Percentiles rank a stretch among this genome's conserved stretches.
Conservation (phyloP, 2,888 invertebrate genomes). For the Drosophila borealis region DNA sequence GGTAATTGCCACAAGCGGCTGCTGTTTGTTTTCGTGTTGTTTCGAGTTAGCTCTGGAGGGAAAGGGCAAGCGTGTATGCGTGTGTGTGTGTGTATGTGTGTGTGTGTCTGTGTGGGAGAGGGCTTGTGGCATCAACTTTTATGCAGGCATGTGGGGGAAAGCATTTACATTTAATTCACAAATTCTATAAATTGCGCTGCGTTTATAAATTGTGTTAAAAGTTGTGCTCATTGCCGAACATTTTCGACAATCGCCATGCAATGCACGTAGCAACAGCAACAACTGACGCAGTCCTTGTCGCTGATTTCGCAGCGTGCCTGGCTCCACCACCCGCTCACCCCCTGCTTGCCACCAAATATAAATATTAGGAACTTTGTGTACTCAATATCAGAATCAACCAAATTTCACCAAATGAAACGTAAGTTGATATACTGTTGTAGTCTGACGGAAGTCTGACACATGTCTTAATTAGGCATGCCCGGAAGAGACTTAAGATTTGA, state of each 20-base stretch:
- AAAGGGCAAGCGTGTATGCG: too few species aligned
- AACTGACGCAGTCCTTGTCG: slow-evolving; percentile 55
- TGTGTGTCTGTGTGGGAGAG: slow-evolving; percentile 1
- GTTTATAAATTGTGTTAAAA: slow-evolving; percentile 77
- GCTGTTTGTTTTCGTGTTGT: slow-evolving; percentile 52
- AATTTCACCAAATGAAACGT: background rate
- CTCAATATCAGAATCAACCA: slow-evolving; percentile 9
- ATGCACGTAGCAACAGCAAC: slow-evolving; percentile 60
- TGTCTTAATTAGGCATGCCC: too few species aligned
- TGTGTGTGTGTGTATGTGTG: slow-evolving; percentile 5
- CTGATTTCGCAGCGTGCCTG: slow-evolving; percentile 47
- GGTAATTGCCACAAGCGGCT: slow-evolving; percentile 68
- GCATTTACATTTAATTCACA: slow-evolving; percentile 70
- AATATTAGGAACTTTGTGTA: slow-evolving; percentile 1
- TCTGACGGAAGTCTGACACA: too few species aligned
- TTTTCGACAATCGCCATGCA: slow-evolving; percentile 60
- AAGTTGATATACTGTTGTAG: background rate
- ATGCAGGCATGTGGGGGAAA: slow-evolving; percentile 43
- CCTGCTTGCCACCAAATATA: background rate
- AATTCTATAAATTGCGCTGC: slow-evolving; percentile 76
- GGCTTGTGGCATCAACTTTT: slow-evolving; percentile 56
- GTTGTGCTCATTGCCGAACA: slow-evolving; percentile 60
- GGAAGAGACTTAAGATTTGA: too few species aligned
- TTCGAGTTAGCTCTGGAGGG: background rate
- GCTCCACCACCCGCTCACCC: background rate